Evolutionary conservation across 1,140 invertebrate genomes (phyloP), one percentile per base, ranked within the genome.

Genomic region (Cardiocondyla obscurior): DNA sequence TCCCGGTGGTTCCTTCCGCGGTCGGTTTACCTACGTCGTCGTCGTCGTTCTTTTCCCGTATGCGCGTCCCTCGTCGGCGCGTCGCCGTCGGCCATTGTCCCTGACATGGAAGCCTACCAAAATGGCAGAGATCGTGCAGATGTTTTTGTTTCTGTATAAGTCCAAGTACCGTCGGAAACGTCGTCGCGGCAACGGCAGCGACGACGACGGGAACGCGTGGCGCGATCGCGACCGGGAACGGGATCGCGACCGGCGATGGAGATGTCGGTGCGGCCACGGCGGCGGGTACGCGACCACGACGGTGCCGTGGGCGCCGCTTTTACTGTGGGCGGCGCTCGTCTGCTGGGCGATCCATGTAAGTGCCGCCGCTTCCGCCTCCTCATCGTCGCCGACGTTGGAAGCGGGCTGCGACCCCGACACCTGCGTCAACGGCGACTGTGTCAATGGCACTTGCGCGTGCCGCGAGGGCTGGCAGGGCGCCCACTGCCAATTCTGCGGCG

Each of bases 391-490:
- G 70, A 77, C 70, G 42, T 28, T 77, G 58, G 90, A 92, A 65
- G 44, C 91, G 88, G 93, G 82, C 91, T 93, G 93, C 70, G 91
- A 93, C 57, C 90, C 90, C 86, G 92, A 92, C 73, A 96, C 93
- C 90, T 96, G 96, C 93, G 94, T 95, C 85, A 96, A 97, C 93
- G 97, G 97, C 39, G 94, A 95, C 72, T 98, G 97, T 95, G 95
- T 96, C 91, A 98, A 97, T 95, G 97, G 96, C 89, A 97, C 95
- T 90, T 99, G 98, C 95, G 94, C 97, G 70, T 99, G 98, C 95
- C 95, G 96, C 90, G 97, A 97, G 92, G 98, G 98, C 64, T 99
- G 98, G 98, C 97, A 97, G 93, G 98, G 98, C 57, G 94, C 96
- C 28, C 95, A 96, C 84, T 99, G 98, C 94, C 97, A 98, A 93